Evolutionary conservation across 2,797 vertebrate genomes (phyloP).

Genomic region (Pangasius macronema): DNA sequence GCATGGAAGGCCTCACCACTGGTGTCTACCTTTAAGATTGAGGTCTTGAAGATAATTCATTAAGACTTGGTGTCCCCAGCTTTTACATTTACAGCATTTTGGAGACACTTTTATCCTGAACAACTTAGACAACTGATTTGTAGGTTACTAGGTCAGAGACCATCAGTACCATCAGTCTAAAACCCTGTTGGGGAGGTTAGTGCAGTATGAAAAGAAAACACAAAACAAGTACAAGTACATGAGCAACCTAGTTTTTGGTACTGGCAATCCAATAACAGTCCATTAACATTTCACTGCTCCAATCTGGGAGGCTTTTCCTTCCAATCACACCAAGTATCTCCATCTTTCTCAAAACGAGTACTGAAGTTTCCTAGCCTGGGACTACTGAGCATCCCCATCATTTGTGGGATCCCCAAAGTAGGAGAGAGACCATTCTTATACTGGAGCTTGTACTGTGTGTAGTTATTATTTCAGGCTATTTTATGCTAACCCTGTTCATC

Average conservation of each 20-base stretch:
- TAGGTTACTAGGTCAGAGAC: not conserved
- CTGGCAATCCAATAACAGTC: not conserved
- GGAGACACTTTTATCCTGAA: not conserved
- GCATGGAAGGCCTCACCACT: not conserved
- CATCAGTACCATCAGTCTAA: not conserved
- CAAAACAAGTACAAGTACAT: not conserved
- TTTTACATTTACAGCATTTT: not conserved
- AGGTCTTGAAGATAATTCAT: not conserved
- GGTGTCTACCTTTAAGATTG: not conserved
- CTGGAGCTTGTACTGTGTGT: not conserved
- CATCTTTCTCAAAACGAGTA: not conserved
- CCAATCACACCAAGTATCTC: not conserved
- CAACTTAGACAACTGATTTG: not conserved
- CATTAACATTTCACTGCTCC: not conserved
- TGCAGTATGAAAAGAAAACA: not conserved
- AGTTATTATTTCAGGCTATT: not conserved
- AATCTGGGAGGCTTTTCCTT: not conserved
- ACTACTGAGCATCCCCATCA: not conserved
- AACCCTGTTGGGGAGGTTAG: not conserved
- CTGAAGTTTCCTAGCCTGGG: not conserved
- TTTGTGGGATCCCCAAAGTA: not conserved
- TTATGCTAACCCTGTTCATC: not conserved
- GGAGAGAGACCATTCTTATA: not conserved
- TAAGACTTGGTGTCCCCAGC: not conserved
- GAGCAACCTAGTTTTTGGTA: not conserved